Conservation (phyloP, 2,113 vertebrate species). For the Poeciliopsis turrubarensis region DNA sequence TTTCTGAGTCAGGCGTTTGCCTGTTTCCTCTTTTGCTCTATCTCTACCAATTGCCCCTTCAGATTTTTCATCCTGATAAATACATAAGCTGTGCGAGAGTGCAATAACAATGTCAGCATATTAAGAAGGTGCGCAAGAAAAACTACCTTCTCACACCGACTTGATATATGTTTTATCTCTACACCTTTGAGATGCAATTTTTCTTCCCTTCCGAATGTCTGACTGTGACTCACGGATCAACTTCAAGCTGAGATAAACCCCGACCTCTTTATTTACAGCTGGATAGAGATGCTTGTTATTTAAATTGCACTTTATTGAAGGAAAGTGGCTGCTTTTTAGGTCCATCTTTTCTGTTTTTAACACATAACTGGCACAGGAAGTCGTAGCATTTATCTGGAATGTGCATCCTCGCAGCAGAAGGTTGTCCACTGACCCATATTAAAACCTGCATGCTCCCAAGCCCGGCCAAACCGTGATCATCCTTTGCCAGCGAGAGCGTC, state of each 20-base stretch:
- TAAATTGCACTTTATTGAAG: background rate
- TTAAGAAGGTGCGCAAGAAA: background rate
- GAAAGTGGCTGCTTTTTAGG: background rate
- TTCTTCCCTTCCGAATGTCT: background rate
- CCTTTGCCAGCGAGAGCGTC: slow-evolving; percentile 1
- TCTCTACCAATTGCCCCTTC: slow-evolving; percentile 25
- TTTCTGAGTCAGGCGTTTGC: slow-evolving; percentile 32
- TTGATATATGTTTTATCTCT: background rate
- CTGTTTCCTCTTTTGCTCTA: slow-evolving; percentile 14
- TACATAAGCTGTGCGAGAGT: background rate
- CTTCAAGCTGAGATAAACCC: background rate
- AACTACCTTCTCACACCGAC: background rate
- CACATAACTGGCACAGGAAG: background rate
- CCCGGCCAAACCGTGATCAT: slow-evolving; percentile 28
- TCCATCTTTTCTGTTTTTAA: slow-evolving; percentile 3
- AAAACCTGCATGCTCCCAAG: slow-evolving; percentile 25
- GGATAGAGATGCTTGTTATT: background rate
- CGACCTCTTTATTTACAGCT: background rate
- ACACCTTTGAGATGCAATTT: background rate
- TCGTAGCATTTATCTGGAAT: slow-evolving; percentile 4
- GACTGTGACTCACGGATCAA: background rate
- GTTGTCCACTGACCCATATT: slow-evolving; percentile 31
- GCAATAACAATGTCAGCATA: background rate
- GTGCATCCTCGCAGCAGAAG: slow-evolving; percentile 30
- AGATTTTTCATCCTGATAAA: slow-evolving; percentile 19